Evolutionary conservation across 1,140 invertebrate species (phyloP).

Genomic region (Streblospio benedicti): DNA sequence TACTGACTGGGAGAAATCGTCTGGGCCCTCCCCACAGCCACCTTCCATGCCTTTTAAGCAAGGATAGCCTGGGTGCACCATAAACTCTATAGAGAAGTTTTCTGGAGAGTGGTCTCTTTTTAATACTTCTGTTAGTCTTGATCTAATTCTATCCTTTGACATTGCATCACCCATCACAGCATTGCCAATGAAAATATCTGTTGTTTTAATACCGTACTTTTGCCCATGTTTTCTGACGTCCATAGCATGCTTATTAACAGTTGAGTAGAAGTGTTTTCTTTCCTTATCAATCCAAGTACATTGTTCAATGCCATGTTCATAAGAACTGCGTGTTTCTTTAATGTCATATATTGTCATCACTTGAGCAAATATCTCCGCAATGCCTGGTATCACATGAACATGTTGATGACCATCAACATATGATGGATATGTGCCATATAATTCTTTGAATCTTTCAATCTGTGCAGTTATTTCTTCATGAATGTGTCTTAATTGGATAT

Average conservation of each 20-base stretch:
- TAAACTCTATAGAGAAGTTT: conserved; percentile 23
- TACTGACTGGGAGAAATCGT: conserved; percentile 27
- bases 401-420: conserved; percentile 40
- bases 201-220: neutral
- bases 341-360: conserved; percentile 19
- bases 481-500: neutral
- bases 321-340: conserved; percentile 18
- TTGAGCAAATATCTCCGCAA: conserved; percentile 20
- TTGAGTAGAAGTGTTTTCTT: neutral
- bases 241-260: neutral
- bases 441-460: conserved; percentile 24
- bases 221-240: neutral
- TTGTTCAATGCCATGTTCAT: conserved; percentile 10
- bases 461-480: conserved; percentile 28
- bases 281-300: conserved; percentile 11
- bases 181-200: conserved; percentile 10
- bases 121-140: neutral
- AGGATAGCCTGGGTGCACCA: conserved; percentile 32
- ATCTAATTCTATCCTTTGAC: neutral
- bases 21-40: conserved; percentile 32
- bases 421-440: conserved; percentile 25
- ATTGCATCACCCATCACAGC: conserved; percentile 8
- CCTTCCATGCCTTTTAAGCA: conserved; percentile 17
- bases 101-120: neutral
- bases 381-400: conserved; percentile 33